Evolutionary conservation across 2,797 vertebrate genomes (phyloP), one percentile per base, ranked within the genome.

Genomic region (Orientallactaga sibirica): DNA sequence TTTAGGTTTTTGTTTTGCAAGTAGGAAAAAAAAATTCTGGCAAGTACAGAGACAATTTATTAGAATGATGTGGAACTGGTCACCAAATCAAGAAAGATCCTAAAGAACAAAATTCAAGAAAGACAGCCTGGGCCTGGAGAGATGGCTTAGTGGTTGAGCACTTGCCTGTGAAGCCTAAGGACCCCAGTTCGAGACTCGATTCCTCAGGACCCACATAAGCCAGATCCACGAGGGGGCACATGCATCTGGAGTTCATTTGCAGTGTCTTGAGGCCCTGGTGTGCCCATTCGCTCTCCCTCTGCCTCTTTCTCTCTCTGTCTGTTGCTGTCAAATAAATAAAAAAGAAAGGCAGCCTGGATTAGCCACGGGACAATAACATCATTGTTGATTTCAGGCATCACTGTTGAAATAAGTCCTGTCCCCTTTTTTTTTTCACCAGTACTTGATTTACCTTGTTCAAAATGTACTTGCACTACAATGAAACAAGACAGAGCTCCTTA

Each of bases 341-440:
- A 37, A 37, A 37, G 33, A 43, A 84, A 78, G 64, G 64, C 15
- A 37, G 19, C 64, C 29, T n/a, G 70, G 70, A 11, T 94, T 68
- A 77, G 29, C 43, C 29, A 29, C 52, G 19, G 41, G 41, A 33
- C 33, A 88, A 52, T 52, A 55, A 62, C 92, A 15, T 58, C 25
- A 71, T 67, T 43, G 18, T 22, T 62, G 61, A 68, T 52, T 55
- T 71, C 86, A 85, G 20, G 78, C 58, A 92, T 77, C 20, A 58
- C 48, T 84, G 18, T 41, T 93, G 74, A 85, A 85, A 89, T 75
- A 93, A 86, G 90, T 82, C 68, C 48, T 94, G 37, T 64, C 76
- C 52, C 71, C n/a, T n/a, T 43, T 24, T 76, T 73, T 76, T 41
- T 81, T 43, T 19, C 16, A 33, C 37, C 27, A 77, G 41, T 70